These are phyloP conservation scores for Aphidius ervi DNA, from an alignment of 1,140 invertebrate genomes.

Conservation along the genomic window DNA sequence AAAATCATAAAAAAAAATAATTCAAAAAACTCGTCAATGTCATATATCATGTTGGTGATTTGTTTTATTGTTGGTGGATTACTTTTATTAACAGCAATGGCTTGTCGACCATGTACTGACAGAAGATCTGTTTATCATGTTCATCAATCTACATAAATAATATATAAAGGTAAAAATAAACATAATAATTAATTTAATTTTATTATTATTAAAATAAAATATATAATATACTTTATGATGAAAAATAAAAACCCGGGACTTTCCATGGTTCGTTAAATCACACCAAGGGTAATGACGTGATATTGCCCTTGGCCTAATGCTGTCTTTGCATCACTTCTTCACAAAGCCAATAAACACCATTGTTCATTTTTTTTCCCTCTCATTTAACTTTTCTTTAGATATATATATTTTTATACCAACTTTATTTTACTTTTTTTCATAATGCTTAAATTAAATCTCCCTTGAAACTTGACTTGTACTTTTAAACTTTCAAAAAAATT, in stretches of 20 bases:
- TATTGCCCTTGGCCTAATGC: too few species aligned
- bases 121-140: constrained; percentile 22
- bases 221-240: too few species aligned
- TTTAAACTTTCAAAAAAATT: too few species aligned
- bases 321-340: too few species aligned
- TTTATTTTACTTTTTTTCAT: too few species aligned
- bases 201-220: neutral
- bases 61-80: constrained; percentile 29
- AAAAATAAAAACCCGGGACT: too few species aligned
- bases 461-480: neutral
- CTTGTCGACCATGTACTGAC: constrained; percentile 32
- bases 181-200: neutral
- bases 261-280: constrained; percentile 28
- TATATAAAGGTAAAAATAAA: neutral
- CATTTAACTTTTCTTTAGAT: too few species aligned
- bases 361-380: too few species aligned
- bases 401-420: too few species aligned
- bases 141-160: constrained; percentile 1
- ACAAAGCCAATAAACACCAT: too few species aligned
- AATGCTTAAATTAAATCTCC: neutral
- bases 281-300: constrained; percentile 29
- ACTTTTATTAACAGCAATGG: constrained; percentile 25
- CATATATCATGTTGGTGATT: constrained; percentile 27
- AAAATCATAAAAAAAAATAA: constrained; percentile 27
- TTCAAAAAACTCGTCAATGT: constrained; percentile 25